Base-by-base conservation (phyloP, 2,888 invertebrate species). In the Spilosoma lubricipeda region DNA sequence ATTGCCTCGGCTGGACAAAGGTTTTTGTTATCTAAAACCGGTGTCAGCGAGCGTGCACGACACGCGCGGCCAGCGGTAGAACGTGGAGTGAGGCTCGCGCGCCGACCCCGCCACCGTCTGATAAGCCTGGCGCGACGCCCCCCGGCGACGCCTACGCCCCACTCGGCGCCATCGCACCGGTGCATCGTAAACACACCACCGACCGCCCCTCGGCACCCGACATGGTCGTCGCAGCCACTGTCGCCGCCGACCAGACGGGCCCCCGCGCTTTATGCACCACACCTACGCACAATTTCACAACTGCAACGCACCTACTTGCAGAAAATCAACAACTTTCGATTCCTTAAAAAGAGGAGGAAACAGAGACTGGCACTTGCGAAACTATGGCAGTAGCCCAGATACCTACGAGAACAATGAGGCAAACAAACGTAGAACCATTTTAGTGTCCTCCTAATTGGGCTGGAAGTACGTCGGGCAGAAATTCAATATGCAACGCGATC, bases 91-190 rank as follows among this genome's bases (percentile, higher is more conserved):
- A 94, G 95, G 94, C 93, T 95, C 93, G 94, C 94, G 91, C 94
- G 94, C 92, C 93, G 90, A 92, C 95, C 94, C 95, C 94, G 94
- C 95, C 93, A 92, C 93, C 93, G 95, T 91, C 94, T 95, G 95
- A 95, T 95, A 95, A 95, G 95, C 93, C 95, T 93, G 95, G 93
- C 94, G 95, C 94, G 95, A 94, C 95, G 95, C 95, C 95, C 95
- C 95, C 94, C 93, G 95, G 93, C 93, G 94, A 93, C 94, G 95
- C 95, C 95, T 94, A 94, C 94, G 95, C 94, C 95, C 94, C 94
- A 92, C 94, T 92, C 92, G 93, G 90, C 93, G 92, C 91, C 93
- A 90, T 80, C 89, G 88, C 90, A 87, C 86, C 92, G 90, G 90
- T 93, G 93, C 94, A 93, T 90, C 93, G 93, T 89, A 90, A 89